Evolutionary conservation across 2,888 invertebrate genomes (phyloP), one percentile per base, ranked within the genome.

Genomic region (Oasisia sp.): DNA sequence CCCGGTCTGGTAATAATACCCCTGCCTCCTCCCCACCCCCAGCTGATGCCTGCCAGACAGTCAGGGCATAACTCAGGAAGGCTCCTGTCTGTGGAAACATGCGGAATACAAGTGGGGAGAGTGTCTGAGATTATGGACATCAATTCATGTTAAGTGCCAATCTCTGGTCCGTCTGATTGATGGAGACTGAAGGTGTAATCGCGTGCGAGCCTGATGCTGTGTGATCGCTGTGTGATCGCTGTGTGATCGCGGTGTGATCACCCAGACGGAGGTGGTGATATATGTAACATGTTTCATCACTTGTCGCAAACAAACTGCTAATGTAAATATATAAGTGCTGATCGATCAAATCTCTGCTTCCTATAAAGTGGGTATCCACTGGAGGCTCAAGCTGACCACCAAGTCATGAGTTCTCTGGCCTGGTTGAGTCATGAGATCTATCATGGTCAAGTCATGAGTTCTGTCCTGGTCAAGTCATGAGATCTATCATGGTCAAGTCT

Each of bases 131-230:
- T 74, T 27, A 74, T 74, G 74, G 74, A n/a, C 74, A 74, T 74
- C 14, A 74, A 74, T 74, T 74, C 74, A 74, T 74, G 74, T 74
- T 74, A 74, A 74, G 27, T 74, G 74, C 74, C 74, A 74, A 74
- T 74, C 74, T 74, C 74, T 19, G 50, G 12, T 50, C 12, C 74
- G 7, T 74, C 74, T 74, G 74, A 74, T 74, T 74, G 74, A 74
- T 74, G 74, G n/a, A 74, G 27, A 74, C 74, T 74, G 74, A 74
- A 74, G 74, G 74, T 74, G 19, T 74, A 74, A 74, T 74, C 74
- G 27, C 74, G 27, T 74, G n/a, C 74, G 7, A 74, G 74, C 38
- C 4, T 38, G 38, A 38, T 38, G 38, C 38, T 38, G 38, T n/a
- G 74, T 74, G 74, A 74, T 74, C 74, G 27, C 74, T 74, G 74